Base-by-base conservation (phyloP, 2,113 vertebrate genomes). In the Scartelaos histophorus region DNA sequence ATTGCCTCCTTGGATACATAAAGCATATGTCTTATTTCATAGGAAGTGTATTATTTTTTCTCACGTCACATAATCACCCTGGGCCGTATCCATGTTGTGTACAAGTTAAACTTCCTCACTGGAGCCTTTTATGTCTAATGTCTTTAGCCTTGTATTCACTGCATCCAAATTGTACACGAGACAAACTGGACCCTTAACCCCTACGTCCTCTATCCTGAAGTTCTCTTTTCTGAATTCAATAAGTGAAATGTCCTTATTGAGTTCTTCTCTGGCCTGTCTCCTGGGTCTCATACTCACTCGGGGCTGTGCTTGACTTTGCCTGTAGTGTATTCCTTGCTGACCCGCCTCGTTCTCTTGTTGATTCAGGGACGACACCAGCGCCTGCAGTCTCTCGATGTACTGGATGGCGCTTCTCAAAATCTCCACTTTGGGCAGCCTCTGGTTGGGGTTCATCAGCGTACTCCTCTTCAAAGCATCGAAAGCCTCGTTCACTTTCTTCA, bases 401-500 rank as follows among this genome's bases (percentile, higher is more conserved):
- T 99, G 98, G 87, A 99, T 99, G 92, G 97, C 97, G 0, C 96
- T 98, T 79, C 98, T 95, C 89, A 99, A 92, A 90, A 99, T 99
- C 91, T 98, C 98, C 92, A 98, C 97, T 87, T 99, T 99, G 89
- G 98, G 97, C 93, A 99, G 94, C 84, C 97, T 91, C 91, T 99
- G 98, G 91, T 97, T 98, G 85, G 98, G 98, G 91, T 99, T 99
- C 85, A 97, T 95, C 76, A 99, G 89, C 13, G 97, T 97, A 95
- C 97, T 98, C 82, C 97, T 93, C 83, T 99, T 99, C 74, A 99
- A 87, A 0, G 98, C 97, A 84, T 99, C 97, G 3, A 99, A 99
- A 34, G 98, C 98, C 88, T 99, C 98, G 0, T 99, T 99, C 77
- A 99, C 98, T 90, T 98, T 99, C 92, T 98, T 98, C 78, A 99